Evolutionary conservation across 2,888 invertebrate species (phyloP).

Genomic region (Linyphia triangularis): DNA sequence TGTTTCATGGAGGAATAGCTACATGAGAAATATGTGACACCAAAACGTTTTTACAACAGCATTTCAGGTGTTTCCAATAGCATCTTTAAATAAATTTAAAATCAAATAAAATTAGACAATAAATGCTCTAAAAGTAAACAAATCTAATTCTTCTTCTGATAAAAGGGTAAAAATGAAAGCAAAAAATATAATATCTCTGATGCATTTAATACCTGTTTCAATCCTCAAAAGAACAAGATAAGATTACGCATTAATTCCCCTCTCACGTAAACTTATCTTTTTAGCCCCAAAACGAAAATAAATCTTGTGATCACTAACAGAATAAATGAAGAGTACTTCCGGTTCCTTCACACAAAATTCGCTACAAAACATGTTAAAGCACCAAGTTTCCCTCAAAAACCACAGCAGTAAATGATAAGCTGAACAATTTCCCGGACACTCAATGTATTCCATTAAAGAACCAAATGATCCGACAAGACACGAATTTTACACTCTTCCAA

Average conservation of each 20-base stretch:
- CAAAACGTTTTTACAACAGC: no score
- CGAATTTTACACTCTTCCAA: constrained; percentile 44
- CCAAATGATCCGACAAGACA: constrained; percentile 43
- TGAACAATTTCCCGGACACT: constrained; percentile 46
- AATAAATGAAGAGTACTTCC: constrained; percentile 32
- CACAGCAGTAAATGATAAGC: constrained; percentile 38
- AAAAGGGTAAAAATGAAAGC: no score
- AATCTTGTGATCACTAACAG: constrained; percentile 29
- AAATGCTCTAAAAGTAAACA: no score
- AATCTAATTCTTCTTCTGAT: no score
- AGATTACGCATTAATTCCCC: constrained; percentile 14
- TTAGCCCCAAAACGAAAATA: constrained; percentile 19
- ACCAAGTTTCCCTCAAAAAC: constrained; percentile 13
- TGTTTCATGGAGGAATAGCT: no score
- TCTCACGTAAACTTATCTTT: constrained; percentile 26
- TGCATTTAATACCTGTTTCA: no score
- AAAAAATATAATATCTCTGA: no score
- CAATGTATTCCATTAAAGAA: constrained; percentile 53
- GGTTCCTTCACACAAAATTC: not conserved
- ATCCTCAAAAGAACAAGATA: not conserved
- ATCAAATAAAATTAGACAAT: no score
- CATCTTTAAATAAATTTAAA: no score
- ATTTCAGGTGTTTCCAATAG: no score
- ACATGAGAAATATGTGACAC: no score
- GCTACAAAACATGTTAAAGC: constrained; percentile 29